phyloP scores from a whole-genome alignment of 1,140 invertebrate species.

The Microplitis mediator region DNA sequence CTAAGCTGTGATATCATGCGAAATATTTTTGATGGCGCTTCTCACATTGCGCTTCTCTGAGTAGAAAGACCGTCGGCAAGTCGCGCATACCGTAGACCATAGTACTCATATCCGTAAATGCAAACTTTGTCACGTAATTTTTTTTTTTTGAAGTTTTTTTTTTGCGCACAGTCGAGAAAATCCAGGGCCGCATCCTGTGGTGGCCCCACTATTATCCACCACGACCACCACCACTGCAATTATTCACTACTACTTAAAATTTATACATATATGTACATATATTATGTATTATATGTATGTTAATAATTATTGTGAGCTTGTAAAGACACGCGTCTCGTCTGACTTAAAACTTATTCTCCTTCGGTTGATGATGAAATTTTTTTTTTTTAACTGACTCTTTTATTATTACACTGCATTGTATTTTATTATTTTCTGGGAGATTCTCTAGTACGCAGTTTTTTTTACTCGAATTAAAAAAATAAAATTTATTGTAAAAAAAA shows the following conservation, averaged over 20 bases:
- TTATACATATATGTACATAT: no score
- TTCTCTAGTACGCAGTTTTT: no score
- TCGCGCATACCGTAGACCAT: conserved; percentile 28
- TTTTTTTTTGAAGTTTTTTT: conserved; percentile 31
- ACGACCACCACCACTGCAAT: no score
- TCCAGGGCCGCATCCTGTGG: conserved; percentile 38
- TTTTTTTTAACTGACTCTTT: not conserved
- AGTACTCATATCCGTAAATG: conserved; percentile 41
- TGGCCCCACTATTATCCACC: not conserved
- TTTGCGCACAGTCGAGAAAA: no score
- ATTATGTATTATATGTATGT: no score
- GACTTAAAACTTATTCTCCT: conserved; percentile 20
- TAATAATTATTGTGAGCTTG: not conserved
- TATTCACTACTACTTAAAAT: no score
- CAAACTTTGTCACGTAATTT: conserved; percentile 60
- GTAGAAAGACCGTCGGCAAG: conserved; percentile 27
- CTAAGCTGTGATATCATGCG: conserved; percentile 38
- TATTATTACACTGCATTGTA: no score
- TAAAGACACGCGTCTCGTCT: conserved; percentile 23
- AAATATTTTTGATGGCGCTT: conserved; percentile 46
- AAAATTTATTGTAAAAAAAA: no score
- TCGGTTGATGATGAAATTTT: conserved; percentile 2
- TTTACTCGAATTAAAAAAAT: no score
- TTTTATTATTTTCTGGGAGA: no score
- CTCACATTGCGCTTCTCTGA: conserved; percentile 12